These are phyloP conservation scores for Hyperoplus lanceolatus DNA, from an alignment of 2,797 vertebrate genomes.

Conservation along the genomic window DNA sequence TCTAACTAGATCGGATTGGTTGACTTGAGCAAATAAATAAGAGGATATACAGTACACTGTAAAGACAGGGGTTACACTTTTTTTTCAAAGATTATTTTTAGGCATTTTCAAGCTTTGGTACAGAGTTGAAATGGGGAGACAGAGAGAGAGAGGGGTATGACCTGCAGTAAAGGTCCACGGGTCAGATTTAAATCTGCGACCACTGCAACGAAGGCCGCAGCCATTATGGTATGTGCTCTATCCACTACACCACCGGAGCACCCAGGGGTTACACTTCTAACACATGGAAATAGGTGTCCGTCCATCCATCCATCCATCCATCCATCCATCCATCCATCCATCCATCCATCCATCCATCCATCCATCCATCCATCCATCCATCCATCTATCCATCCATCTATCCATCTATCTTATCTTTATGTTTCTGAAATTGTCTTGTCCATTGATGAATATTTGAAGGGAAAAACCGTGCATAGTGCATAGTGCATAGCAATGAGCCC, in stretches of 20 bases:
- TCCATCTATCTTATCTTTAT: slow-evolving; percentile 3
- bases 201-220: no score
- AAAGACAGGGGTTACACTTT: not conserved
- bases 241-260: no score
- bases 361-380: not conserved
- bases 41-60: slow-evolving; percentile 16
- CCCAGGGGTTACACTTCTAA: not conserved
- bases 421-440: not conserved
- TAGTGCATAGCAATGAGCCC: slow-evolving; percentile 68
- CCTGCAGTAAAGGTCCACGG: no score
- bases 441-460: slow-evolving; percentile 31
- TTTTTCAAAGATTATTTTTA: not conserved
- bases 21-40: slow-evolving; percentile 29
- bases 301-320: slow-evolving; percentile 2
- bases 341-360: slow-evolving; percentile 6
- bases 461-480: slow-evolving; percentile 30
- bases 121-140: no score
- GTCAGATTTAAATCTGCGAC: no score
- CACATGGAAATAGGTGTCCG: not conserved
- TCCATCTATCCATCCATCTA: not conserved
- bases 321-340: slow-evolving; percentile 11
- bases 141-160: no score
- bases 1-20: not conserved
- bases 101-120: no score
- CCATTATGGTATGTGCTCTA: no score